Percentiles rank a stretch among this genome's conserved stretches.
phyloP scores from a whole-genome alignment of 2,113 vertebrate species.

The Petaurus breviceps region DNA sequence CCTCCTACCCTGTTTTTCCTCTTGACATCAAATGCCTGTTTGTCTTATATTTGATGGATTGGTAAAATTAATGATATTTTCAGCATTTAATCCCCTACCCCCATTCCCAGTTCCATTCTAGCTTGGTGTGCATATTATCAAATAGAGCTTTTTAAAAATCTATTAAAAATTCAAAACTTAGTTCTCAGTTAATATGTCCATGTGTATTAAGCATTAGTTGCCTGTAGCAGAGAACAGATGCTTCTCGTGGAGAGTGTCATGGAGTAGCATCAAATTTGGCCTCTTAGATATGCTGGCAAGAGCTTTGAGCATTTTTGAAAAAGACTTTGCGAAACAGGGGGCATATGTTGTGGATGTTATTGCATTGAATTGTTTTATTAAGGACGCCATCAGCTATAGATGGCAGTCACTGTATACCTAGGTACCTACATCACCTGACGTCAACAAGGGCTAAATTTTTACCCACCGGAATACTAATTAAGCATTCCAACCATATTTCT shows the following conservation, averaged over 20 bases:
- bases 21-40: not conserved
- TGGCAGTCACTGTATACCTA: not conserved
- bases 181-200: not conserved
- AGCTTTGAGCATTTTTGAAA: not conserved
- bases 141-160: constrained; percentile 41
- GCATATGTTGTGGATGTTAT: not conserved
- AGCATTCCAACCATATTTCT: not conserved
- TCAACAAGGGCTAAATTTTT: not conserved
- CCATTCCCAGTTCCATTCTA: constrained; percentile 28
- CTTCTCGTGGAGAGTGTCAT: not conserved
- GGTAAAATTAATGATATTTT: constrained; percentile 3
- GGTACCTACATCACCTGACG: accelerated
- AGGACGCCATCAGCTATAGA: constrained; percentile 12
- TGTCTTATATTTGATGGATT: not conserved
- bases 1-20: constrained; percentile 3
- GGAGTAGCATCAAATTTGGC: not conserved
- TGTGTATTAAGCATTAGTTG: constrained; percentile 41
- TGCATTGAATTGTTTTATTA: not conserved
- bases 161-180: constrained; percentile 1
- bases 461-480: not conserved
- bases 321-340: constrained; percentile 4
- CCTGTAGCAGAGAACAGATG: constrained; percentile 9
- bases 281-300: constrained; percentile 34
- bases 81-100: constrained; percentile 12
- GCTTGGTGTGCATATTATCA: constrained; percentile 31